Evolutionary conservation across 1,140 invertebrate species (phyloP).

Genomic region (Rhagoletis pomonella): DNA sequence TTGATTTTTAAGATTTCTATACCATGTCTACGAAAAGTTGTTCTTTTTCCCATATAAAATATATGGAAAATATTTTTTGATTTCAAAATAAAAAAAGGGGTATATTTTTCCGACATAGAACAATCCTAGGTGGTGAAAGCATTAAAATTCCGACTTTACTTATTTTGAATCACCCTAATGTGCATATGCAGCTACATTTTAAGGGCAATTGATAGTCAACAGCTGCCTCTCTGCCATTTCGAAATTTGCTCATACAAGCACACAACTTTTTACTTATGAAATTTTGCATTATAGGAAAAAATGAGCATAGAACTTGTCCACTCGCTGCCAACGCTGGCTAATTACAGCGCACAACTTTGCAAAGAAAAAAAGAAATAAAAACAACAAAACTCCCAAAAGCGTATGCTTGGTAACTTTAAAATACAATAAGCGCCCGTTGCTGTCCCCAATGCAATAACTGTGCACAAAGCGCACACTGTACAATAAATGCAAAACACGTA

Average conservation of each 20-base stretch:
- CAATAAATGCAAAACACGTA: constrained; percentile 65
- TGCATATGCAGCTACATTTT: too few species aligned
- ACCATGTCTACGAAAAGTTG: too few species aligned
- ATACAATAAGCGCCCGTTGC: constrained; percentile 14
- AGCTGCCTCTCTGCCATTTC: constrained; percentile 60
- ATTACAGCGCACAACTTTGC: constrained; percentile 68
- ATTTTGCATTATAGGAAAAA: constrained; percentile 37
- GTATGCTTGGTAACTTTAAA: constrained; percentile 15
- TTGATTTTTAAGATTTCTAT: too few species aligned
- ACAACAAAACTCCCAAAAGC: not conserved
- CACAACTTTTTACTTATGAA: constrained; percentile 24
- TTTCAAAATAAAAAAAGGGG: too few species aligned
- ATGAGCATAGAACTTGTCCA: not conserved
- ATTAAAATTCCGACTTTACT: too few species aligned
- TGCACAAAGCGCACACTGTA: constrained; percentile 54
- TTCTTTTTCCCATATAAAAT: too few species aligned
- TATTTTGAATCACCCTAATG: too few species aligned
- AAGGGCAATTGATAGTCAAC: constrained; percentile 59
- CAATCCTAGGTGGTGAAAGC: too few species aligned
- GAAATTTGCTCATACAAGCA: not conserved
- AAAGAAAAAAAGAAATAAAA: constrained; percentile 58
- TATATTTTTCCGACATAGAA: too few species aligned
- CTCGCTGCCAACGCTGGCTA: constrained; percentile 60
- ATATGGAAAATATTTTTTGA: too few species aligned
- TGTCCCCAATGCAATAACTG: constrained; percentile 46